Evolutionary conservation across 2,888 invertebrate species (phyloP), one percentile per base, ranked within the genome.

Genomic region (Muscina levida): DNA sequence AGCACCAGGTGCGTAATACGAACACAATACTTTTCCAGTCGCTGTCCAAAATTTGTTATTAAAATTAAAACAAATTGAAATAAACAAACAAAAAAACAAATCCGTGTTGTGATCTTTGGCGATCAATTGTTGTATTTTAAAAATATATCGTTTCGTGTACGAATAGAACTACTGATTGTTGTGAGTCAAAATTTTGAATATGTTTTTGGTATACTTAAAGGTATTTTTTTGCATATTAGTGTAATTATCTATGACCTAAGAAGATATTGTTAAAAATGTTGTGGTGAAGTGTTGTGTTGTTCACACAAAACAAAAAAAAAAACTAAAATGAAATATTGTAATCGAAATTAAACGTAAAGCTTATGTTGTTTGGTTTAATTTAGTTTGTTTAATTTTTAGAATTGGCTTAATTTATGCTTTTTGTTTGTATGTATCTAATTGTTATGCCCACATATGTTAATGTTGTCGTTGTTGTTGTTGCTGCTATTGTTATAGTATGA

Each of bases 271-370:
- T 70, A 59, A 77, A 66, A 77, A 73, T 77, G 51, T 82, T 77
- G 79, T 82, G 79, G 76, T 77, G 76, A 79, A 79, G 79, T 82
- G 79, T 82, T 79, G 79, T 82, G 79, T 79, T 77, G 73, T 42
- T 73, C 42, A 53, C 48, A 51, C 48, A 51, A 31, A 31, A 31
- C 3, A 31, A 31, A 31, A 31, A 31, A 3, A 31, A 31, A 31
- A 3, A 31, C 31, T 31, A 31, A 31, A 31, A 31, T 5, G 31
- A 31, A 31, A 31, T 31, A n/a, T n/a, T n/a, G n/a, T n/a, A n/a
- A n/a, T n/a, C n/a, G n/a, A n/a, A n/a, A n/a, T n/a, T n/a, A n/a
- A n/a, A n/a, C n/a, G n/a, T n/a, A n/a, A n/a, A n/a, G 37, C n/a
- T 39, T 44, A 17, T 37, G 13, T 19, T 72, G 48, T 48, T 57